These are phyloP conservation scores for Trichogramma pretiosum DNA, from an alignment of 1,140 invertebrate genomes.

Conservation along the genomic window DNA sequence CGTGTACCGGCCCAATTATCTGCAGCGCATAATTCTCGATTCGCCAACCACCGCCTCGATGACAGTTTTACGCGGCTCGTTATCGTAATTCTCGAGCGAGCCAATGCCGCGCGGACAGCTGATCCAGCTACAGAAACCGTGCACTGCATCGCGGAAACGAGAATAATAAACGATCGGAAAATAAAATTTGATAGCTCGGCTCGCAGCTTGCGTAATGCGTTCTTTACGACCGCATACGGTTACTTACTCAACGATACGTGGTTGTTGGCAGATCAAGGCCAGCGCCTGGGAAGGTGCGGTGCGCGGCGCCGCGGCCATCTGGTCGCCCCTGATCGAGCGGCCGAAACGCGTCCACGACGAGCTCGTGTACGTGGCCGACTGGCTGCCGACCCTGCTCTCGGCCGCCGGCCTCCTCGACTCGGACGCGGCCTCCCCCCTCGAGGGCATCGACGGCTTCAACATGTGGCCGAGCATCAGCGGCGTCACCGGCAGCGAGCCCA, in stretches of 20 bases:
- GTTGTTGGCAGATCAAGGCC: conserved; percentile 55
- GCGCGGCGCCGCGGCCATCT: conserved; percentile 66
- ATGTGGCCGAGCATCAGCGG: conserved; percentile 57
- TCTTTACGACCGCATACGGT: too few relatives aligned
- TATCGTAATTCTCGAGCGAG: too few relatives aligned
- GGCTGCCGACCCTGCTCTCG: conserved; percentile 72
- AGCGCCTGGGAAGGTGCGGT: conserved; percentile 82
- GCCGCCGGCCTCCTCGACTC: conserved; percentile 46
- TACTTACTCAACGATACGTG: conserved; percentile 3
- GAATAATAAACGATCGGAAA: too few relatives aligned
- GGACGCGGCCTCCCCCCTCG: conserved; percentile 41
- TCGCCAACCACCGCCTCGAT: too few relatives aligned
- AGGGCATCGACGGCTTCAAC: conserved; percentile 62
- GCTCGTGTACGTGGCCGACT: conserved; percentile 76
- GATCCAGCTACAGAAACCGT: neutral
- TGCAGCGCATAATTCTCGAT: too few relatives aligned
- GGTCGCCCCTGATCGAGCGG: conserved; percentile 60
- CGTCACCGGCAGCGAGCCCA: conserved; percentile 46
- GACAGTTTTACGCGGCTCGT: too few relatives aligned
- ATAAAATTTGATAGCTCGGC: too few relatives aligned
- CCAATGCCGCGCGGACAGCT: too few relatives aligned
- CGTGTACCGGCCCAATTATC: too few relatives aligned
- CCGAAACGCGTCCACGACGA: conserved; percentile 58
- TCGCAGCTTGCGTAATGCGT: too few relatives aligned
- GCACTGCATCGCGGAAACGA: too few relatives aligned